A percentile compares a stretch with the other conserved stretches of the same genome.
phyloP scores from a whole-genome alignment of 37 sponge, comb jelly and placozoan species.

The Beroe forskalii region DNA sequence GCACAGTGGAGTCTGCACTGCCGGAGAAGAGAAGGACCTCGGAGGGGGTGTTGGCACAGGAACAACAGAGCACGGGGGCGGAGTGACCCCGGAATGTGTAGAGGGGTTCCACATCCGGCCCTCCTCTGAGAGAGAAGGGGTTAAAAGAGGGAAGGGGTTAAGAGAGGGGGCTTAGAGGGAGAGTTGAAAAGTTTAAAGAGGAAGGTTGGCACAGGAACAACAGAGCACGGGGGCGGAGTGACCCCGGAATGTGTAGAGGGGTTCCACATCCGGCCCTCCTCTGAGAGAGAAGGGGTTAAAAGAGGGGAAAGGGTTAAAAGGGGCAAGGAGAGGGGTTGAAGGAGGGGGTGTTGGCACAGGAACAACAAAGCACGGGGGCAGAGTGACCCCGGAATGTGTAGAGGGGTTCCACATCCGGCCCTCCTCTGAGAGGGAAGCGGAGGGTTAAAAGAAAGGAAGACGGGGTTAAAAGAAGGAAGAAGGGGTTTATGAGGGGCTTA shows the following conservation, averaged over 20 bases:
- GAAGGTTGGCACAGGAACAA: slow-evolving; percentile 26
- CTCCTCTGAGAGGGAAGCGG: not conserved
- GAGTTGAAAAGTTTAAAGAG: not conserved
- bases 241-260: slow-evolving; percentile 85
- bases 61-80: not conserved
- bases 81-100: slow-evolving; percentile 89
- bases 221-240: slow-evolving; percentile 67
- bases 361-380: not conserved
- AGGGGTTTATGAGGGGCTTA: too few relatives aligned
- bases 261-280: slow-evolving; percentile 78
- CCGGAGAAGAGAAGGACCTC: slow-evolving; percentile 78
- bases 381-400: slow-evolving; percentile 89
- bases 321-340: not conserved
- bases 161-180: too few relatives aligned
- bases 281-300: not conserved
- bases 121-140: not conserved
- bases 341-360: slow-evolving; percentile 38
- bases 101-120: slow-evolving; percentile 83
- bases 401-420: slow-evolving; percentile 83
- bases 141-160: not conserved
- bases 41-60: slow-evolving; percentile 33
- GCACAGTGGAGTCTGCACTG: slow-evolving; percentile 67
- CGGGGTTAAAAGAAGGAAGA: not conserved
- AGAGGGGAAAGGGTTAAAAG: too few relatives aligned
- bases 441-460: too few relatives aligned